Conservation (phyloP, 37 sponge, comb jelly and placozoan species). For the Agelas oroides region DNA sequence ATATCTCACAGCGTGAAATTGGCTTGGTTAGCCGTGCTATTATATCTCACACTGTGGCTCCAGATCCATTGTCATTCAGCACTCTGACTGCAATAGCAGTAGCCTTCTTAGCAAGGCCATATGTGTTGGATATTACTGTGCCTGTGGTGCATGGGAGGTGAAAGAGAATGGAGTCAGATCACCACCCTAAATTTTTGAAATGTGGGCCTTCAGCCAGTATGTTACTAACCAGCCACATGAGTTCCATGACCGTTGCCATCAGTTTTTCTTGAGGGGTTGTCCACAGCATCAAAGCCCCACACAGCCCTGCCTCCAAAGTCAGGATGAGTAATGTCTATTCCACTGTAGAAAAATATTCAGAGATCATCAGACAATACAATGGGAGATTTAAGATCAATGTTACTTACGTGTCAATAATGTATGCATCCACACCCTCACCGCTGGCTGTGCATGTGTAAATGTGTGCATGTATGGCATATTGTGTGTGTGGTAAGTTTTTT, state of each 20-base stretch:
- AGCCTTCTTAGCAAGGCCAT: conserved; percentile 72
- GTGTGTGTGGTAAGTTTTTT: too few species aligned
- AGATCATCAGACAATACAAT: neutral
- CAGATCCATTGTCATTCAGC: conserved; percentile 58
- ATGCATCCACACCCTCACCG: conserved; percentile 64
- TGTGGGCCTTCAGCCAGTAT: too few species aligned
- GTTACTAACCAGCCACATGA: conserved; percentile 70
- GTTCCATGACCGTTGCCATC: conserved; percentile 82
- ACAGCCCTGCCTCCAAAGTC: conserved; percentile 67
- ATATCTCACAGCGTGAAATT: too few species aligned
- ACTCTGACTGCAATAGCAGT: conserved; percentile 81
- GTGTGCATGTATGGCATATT: too few species aligned
- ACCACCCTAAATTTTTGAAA: too few species aligned
- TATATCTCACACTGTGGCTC: conserved; percentile 46
- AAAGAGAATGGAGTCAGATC: too few species aligned
- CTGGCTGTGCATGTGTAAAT: neutral
- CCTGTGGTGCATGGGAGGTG: conserved; percentile 12
- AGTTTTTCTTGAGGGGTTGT: conserved; percentile 34
- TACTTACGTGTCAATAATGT: conserved; percentile 80
- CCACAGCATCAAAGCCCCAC: conserved; percentile 54
- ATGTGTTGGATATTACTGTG: conserved; percentile 66
- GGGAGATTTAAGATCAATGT: too few species aligned
- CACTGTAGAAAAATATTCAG: conserved; percentile 31
- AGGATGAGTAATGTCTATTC: conserved; percentile 55
- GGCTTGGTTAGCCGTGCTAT: too few species aligned